Evolutionary conservation across 64 coral and sea anemone genomes (phyloP).

Genomic region (Montipora cactus): DNA sequence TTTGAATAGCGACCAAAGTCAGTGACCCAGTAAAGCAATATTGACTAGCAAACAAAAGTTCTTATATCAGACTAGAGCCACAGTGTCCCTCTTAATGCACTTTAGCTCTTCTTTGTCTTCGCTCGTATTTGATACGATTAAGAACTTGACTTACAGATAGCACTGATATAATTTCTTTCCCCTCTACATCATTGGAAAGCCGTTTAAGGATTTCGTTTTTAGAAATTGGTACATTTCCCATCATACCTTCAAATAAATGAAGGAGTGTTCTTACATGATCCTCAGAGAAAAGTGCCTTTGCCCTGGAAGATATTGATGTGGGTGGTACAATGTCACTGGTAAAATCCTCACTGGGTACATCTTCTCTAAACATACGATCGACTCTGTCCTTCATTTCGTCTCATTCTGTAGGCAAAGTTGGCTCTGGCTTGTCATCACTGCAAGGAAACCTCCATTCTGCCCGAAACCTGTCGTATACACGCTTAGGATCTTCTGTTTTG

Average conservation of each 20-base stretch:
- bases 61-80: too few species aligned
- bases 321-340: background rate
- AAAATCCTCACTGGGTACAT: background rate
- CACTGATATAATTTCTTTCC: too few species aligned
- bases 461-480: background rate
- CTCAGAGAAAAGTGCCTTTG: background rate
- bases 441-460: background rate
- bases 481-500: slow-evolving; percentile 14
- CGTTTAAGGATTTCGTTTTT: background rate
- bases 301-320: background rate
- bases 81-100: too few species aligned
- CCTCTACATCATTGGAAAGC: background rate
- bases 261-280: background rate
- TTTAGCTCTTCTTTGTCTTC: background rate
- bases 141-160: too few species aligned
- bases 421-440: background rate
- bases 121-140: too few species aligned
- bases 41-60: too few species aligned
- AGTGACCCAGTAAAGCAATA: too few species aligned
- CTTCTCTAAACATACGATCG: slow-evolving; percentile 14
- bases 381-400: background rate
- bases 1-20: too few species aligned
- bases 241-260: background rate
- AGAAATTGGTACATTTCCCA: background rate
- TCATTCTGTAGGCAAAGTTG: background rate